phyloP scores from a whole-genome alignment of 2,888 invertebrate genomes.

The Ferrisia virgata region DNA sequence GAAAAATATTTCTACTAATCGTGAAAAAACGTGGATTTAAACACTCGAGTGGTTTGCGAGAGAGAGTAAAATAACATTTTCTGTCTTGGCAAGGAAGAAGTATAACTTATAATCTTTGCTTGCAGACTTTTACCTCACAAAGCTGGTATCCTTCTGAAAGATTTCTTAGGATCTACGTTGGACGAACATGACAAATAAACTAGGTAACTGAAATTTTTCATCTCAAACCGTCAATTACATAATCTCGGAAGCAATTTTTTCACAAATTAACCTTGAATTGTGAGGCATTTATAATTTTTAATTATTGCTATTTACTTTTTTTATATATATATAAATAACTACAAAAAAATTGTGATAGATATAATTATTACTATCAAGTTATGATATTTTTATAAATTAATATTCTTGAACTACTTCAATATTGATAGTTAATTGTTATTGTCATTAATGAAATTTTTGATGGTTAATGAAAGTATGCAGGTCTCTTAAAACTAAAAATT shows the following conservation, averaged over 20 bases:
- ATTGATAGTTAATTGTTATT: not conserved
- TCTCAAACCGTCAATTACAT: not conserved
- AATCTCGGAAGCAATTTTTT: not conserved
- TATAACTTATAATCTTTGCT: not conserved
- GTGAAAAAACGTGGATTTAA: too few relatives aligned
- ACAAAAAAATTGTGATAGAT: not conserved
- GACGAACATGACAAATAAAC: constrained; percentile 38
- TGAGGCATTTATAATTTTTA: not conserved
- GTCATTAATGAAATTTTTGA: not conserved
- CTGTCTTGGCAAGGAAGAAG: too few relatives aligned
- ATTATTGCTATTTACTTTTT: not conserved
- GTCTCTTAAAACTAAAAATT: not conserved
- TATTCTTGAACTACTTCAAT: not conserved
- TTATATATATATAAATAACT: not conserved
- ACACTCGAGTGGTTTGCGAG: too few relatives aligned
- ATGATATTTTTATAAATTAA: not conserved
- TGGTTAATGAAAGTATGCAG: not conserved
- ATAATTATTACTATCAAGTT: not conserved
- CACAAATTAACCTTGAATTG: not conserved
- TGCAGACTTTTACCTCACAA: constrained; percentile 38
- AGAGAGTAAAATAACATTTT: too few relatives aligned
- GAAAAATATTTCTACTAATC: too few relatives aligned
- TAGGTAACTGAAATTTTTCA: not conserved
- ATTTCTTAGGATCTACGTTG: constrained; percentile 39
- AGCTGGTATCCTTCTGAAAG: constrained; percentile 32